These are phyloP conservation scores for Hofmannophila pseudospretella DNA, from an alignment of 2,888 invertebrate genomes.

Conservation along the genomic window DNA sequence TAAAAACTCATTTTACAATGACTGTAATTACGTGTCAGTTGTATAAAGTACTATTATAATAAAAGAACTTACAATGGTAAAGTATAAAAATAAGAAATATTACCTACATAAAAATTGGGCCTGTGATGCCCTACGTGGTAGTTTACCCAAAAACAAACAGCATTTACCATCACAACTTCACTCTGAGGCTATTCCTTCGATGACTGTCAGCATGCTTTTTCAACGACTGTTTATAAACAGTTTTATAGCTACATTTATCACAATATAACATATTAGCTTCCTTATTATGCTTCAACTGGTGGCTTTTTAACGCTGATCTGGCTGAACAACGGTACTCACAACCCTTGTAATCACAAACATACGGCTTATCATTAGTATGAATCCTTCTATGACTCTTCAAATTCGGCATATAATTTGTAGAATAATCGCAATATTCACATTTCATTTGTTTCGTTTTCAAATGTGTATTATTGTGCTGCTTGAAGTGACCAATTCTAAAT, in stretches of 20 bases:
- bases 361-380: constrained; percentile 28
- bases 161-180: constrained; percentile 4
- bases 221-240: constrained; percentile 40
- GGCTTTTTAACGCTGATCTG: constrained; percentile 34
- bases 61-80: too few species aligned
- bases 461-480: constrained; percentile 31
- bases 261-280: constrained; percentile 34
- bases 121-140: too few species aligned
- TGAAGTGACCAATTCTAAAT: constrained; percentile 28
- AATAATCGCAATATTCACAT: constrained; percentile 30
- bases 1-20: too few species aligned
- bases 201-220: constrained; percentile 37
- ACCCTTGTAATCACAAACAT: constrained; percentile 20
- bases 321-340: constrained; percentile 26
- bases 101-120: too few species aligned
- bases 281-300: constrained; percentile 34
- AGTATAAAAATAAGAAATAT: too few species aligned
- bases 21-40: too few species aligned
- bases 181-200: constrained; percentile 23
- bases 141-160: too few species aligned
- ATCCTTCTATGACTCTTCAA: constrained; percentile 34
- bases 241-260: constrained; percentile 44
- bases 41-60: too few species aligned
- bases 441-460: constrained; percentile 15
- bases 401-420: constrained; percentile 31